Conservation (phyloP, 2,888 invertebrate genomes). For the Agonum fuliginosum region DNA sequence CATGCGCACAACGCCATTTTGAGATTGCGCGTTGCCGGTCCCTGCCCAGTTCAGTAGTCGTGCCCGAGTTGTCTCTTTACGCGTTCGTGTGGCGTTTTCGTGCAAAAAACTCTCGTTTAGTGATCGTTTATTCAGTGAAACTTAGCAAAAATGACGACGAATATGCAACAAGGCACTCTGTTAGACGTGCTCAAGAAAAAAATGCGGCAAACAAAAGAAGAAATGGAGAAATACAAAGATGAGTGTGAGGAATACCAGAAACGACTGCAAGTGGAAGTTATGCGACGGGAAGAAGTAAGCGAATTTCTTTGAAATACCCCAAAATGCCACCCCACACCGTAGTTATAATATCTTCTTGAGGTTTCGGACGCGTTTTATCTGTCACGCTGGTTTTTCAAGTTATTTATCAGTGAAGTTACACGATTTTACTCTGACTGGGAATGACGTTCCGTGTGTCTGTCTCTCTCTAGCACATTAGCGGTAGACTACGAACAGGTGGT, state of each 20-base stretch:
- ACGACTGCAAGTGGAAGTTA: conserved; percentile 95
- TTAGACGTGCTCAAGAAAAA: conserved; percentile 99
- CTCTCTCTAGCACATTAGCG: conserved; percentile 42
- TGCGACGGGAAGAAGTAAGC: conserved; percentile 98
- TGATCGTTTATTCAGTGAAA: conserved; percentile 45
- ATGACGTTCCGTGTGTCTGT: conserved; percentile 7
- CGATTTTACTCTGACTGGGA: not conserved
- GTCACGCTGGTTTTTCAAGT: conserved; percentile 31
- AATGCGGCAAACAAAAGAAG: conserved; percentile 99
- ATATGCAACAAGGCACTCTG: conserved; percentile 93
- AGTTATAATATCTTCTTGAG: not conserved
- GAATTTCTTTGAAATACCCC: not conserved
- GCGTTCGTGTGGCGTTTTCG: conserved; percentile 40
- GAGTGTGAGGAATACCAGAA: conserved; percentile 97
- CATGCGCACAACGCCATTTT: conserved; percentile 67
- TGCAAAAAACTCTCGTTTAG: conserved; percentile 52
- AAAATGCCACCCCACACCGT: not conserved
- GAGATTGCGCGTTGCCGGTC: conserved; percentile 57
- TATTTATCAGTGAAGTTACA: conserved; percentile 34
- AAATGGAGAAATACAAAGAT: conserved; percentile 99
- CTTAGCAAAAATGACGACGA: conserved; percentile 84
- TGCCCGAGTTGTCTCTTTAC: conserved; percentile 37
- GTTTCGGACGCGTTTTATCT: conserved; percentile 6
- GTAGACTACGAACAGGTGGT: conserved; percentile 51
- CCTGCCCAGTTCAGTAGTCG: conserved; percentile 53